Base-by-base conservation (phyloP, 2,113 vertebrate genomes). In the Andinoacara biseriatus region DNA sequence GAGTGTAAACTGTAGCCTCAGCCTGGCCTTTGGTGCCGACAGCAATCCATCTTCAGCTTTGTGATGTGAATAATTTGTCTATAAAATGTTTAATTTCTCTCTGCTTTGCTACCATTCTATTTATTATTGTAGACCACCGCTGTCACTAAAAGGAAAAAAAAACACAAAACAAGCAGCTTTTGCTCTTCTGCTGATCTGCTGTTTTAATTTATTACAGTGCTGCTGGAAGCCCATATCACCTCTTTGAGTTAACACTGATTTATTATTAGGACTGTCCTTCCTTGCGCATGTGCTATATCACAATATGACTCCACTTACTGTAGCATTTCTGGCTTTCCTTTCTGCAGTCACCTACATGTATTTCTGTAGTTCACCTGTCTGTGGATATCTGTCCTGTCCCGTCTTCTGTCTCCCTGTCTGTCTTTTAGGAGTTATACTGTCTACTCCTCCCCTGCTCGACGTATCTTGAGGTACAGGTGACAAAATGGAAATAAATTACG, bases 381-480 rank as follows among this genome's bases (percentile, higher is more conserved):
- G 90, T 89, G 78, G 72, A 75, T 83, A 74, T 87, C 78, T 91
- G 83, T 93, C 85, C 80, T 86, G 83, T 90, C 89, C 76, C 91
- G 84, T 92, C 31, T 80, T 86, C 85, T 89, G 86, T 88, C 67
- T 84, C 74, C 81, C 76, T 91, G 69, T 77, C 62, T 91, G 84
- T 86, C 85, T 89, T 90, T 90, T 93, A 95, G 94, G 95, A 93
- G 76, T 92, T 94, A 90, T 93, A 85, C 82, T 88, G 83, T 95
- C 94, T 95, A 87, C 94, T 90, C 93, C 86, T 92, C 95, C 78
- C 94, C 95, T 9, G 18, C 85, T 56, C 93, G 79, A 75, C 85
- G 78, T 89, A 58, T 94, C 90, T 91, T 89, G 88, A 95, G 95
- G 94, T 95, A 95, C 93, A 93, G 92, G 92, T 92, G 82, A 90